phyloP scores from a whole-genome alignment of 2,888 invertebrate genomes.

The Scaptomyza flava region DNA sequence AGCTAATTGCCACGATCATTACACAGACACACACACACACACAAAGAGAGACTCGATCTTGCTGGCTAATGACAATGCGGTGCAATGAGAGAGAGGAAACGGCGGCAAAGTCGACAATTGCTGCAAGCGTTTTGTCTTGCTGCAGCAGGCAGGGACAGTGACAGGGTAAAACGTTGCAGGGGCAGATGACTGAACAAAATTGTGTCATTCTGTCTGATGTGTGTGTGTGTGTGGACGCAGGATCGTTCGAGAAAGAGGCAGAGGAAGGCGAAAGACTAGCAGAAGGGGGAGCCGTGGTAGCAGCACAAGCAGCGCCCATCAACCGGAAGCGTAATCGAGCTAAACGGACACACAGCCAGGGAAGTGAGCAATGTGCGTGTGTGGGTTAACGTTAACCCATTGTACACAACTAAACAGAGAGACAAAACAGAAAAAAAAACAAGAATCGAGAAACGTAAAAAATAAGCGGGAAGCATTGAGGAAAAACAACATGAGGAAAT shows the following conservation, averaged over 20 bases:
- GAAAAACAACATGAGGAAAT: constrained; percentile 73
- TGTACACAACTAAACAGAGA: constrained; percentile 23
- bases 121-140: constrained; percentile 57
- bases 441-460: constrained; percentile 12
- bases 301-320: constrained; percentile 26
- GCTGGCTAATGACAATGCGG: constrained; percentile 71
- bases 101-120: constrained; percentile 52
- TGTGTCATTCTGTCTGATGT: constrained; percentile 67
- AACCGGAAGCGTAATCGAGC: constrained; percentile 81
- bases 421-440: constrained; percentile 4
- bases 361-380: constrained; percentile 68
- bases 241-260: constrained; percentile 48
- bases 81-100: constrained; percentile 68
- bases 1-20: constrained; percentile 77
- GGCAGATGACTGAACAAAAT: constrained; percentile 80
- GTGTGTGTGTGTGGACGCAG: constrained; percentile 51
- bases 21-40: constrained; percentile 32
- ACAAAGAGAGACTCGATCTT: constrained; percentile 11
- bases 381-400: constrained; percentile 65
- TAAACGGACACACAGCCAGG: constrained; percentile 67
- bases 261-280: constrained; percentile 9
- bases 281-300: constrained; percentile 4
- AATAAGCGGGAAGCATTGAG: constrained; percentile 74
- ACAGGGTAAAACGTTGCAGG: constrained; percentile 10
- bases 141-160: constrained; percentile 18